Evolutionary conservation across 2,888 invertebrate species (phyloP), one percentile per base, ranked within the genome.

Genomic region (Ptilodon capucinus): DNA sequence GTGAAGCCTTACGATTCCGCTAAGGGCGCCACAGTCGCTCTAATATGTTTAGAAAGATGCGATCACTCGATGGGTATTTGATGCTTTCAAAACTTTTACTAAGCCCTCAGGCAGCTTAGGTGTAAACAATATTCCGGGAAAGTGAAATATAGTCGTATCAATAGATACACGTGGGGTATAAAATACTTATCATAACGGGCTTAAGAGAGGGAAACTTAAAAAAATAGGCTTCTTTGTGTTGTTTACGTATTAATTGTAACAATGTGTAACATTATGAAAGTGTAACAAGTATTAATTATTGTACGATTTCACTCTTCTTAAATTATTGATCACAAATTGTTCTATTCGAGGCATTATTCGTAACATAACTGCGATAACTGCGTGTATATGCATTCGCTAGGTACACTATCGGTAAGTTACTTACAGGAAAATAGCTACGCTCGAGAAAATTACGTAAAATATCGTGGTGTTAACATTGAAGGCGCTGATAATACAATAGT

Each of bases 241-340:
- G 74, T 79, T 81, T 77, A 85, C 75, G 79, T 81, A 83, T 78
- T 77, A 71, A 71, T 78, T 82, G 84, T 86, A 86, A 86, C 82
- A 84, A 81, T 78, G 85, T 86, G 86, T 87, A 86, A 84, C 74
- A 84, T 78, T 83, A 84, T 77, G 80, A 76, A 76, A 83, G 82
- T 86, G 84, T 88, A 87, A 87, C 84, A 87, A 85, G 76, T 83
- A 83, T 76, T 78, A 65, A 79, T 83, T 85, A 86, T 89, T 90
- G 89, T 90, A 88, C 88, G 84, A 81, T 81, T 83, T 88, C 86
- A 86, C 81, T 86, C 86, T 86, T 85, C 71, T 72, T 73, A 75
- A n/a, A 75, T 77, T 81, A 81, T 77, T 78, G 76, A 86, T 87
- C 85, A 88, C 86, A 86, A 82, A 79, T 76, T 75, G 68, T 71